Base-by-base conservation (phyloP, 2,797 vertebrate genomes). In the Champsocephalus esox region DNA sequence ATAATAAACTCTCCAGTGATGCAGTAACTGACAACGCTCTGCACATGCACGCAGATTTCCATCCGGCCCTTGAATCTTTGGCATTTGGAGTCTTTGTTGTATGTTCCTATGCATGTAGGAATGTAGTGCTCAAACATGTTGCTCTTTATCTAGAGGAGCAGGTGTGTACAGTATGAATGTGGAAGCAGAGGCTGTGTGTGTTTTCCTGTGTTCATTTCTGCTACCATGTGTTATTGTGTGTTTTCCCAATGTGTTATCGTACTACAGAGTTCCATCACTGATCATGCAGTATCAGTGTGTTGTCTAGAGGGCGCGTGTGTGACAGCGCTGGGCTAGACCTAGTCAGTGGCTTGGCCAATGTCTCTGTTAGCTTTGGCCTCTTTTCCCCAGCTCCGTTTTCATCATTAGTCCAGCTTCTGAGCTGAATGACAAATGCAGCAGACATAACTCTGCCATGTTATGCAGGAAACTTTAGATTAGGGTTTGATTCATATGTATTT, bases 311-410 rank as follows among this genome's bases (percentile, higher is more conserved):
- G 64, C 85, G 5, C 45, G 10, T 21, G 21, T 48, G 14, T 65
- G 41, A 59, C 44, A 65, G 56, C 54, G 58, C 66, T 69, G 38
- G 48, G 45, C 63, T 45, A 57, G 61, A 66, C 46, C 24, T 28
- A 3, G 70, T 84, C 81, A 89, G 78, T 83, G 77, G 75, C 66
- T 93, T 92, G 90, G 90, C 92, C 41, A 24, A 48, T 57, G 41
- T 57, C 38, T 78, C 55, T 77, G 84, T 93, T 94, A 87, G 75
- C 85, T 91, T 94, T 72, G 11, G 64, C 67, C 62, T 80, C 65
- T 63, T 82, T 87, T 81, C 70, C 71, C 86, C 66, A 70, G 61
- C 75, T 82, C 77, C 64, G 51, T 83, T 85, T 86, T 80, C 54
- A 68, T 66, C 51, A 81, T 84, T 68, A 78, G 63, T 81, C 67